Evolutionary conservation across 1,140 invertebrate genomes (phyloP), one percentile per base, ranked within the genome.

Genomic region (Eufriesea mexicana): DNA sequence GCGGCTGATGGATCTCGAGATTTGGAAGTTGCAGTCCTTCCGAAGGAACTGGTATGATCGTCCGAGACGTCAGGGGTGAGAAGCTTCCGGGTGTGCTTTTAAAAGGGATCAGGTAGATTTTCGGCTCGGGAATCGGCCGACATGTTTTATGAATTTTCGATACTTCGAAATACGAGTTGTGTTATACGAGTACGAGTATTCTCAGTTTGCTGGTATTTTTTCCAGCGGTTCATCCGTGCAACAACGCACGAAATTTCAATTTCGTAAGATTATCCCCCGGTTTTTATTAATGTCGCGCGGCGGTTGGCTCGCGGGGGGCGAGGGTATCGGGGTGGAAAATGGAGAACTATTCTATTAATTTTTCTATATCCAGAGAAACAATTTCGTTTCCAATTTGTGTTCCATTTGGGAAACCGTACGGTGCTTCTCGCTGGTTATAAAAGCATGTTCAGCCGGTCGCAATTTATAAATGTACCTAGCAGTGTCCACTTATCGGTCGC

Each of bases 311-410:
- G 0, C 45, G 20, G 7, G 55, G 9, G 7, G 57, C 0, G 49
- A 5, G 16, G 28, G 28, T 67, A 61, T 35, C 47, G 35, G 7
- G 8, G n/a, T 28, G 16, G 9, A 57, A 45, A 78, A 78, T 59
- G 55, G 68, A 12, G 12, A 51, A 42, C 49, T 35, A 61, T 51
- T 73, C 23, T 59, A 79, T 62, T 79, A 79, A 79, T 79, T 73
- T 79, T 79, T 70, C 47, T 73, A 51, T 70, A 61, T 35, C 47
- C 35, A 28, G 51, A 23, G 35, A 67, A 75, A 75, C 71, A 81
- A 75, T 75, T 67, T 75, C 42, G 42, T 54, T 57, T 49, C 18
- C 61, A 81, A 75, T 75, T 73, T 25, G 61, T 35, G 2, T 45
- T 35, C 28, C 54, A 49, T 49, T 73, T 18, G 23, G 25, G 20